These are phyloP conservation scores for Zygothrica quintamaculata DNA, from an alignment of 2,888 invertebrate genomes.

Conservation along the genomic window DNA sequence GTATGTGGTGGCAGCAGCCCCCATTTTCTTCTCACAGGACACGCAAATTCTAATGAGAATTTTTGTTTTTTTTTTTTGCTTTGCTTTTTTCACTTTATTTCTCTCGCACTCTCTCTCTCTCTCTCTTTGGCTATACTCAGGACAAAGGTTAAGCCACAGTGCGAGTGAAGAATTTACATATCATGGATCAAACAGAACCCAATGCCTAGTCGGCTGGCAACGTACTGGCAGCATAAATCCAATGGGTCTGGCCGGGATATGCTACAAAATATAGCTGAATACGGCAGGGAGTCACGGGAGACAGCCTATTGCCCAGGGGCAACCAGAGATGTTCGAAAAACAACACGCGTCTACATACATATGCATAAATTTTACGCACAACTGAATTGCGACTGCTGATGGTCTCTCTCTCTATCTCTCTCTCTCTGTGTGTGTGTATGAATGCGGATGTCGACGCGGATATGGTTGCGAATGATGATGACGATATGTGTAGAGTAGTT, in stretches of 20 bases:
- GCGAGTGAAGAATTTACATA: constrained; percentile 56
- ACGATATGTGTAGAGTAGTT: constrained; percentile 4
- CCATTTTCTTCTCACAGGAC: neutral
- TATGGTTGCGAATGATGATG: neutral
- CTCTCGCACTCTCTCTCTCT: too few species aligned
- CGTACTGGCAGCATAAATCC: neutral
- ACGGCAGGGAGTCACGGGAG: neutral
- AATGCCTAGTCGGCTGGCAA: constrained; percentile 12
- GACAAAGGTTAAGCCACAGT: constrained; percentile 50
- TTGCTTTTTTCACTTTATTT: too few species aligned
- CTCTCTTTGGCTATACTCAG: neutral
- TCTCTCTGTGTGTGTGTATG: constrained; percentile 4
- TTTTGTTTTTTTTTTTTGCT: constrained; percentile 11
- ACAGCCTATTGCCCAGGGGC: neutral
- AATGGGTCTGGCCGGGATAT: neutral
- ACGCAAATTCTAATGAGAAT: constrained; percentile 35
- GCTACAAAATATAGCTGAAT: too few species aligned
- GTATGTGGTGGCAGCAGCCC: neutral
- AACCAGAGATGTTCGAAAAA: constrained; percentile 39
- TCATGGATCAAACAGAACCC: constrained; percentile 50
- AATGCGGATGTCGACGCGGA: constrained; percentile 12
- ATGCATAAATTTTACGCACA: constrained; percentile 59
- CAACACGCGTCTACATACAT: constrained; percentile 53
- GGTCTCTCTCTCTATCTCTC: constrained; percentile 24
- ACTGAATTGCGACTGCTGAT: constrained; percentile 48